Conservation (phyloP, 2,113 vertebrate genomes). For the Todiramphus saurophagus region DNA sequence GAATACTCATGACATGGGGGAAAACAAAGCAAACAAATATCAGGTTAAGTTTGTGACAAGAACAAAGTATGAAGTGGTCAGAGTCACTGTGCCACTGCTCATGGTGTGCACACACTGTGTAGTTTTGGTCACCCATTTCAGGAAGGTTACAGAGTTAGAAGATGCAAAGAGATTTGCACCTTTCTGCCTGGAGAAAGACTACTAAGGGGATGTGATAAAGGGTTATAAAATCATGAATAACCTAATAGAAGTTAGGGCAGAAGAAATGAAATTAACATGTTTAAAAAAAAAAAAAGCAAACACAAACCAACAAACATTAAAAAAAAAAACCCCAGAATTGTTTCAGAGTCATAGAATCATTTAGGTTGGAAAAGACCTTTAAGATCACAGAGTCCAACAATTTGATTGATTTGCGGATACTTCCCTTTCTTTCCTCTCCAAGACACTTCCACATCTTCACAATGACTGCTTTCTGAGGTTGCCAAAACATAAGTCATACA, state of each 20-base stretch:
- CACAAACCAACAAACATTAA: neutral
- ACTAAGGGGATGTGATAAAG: neutral
- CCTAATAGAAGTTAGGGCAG: neutral
- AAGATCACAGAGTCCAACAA: neutral
- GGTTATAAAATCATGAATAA: neutral
- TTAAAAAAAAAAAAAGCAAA: neutral
- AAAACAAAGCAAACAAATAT: neutral
- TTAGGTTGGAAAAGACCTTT: neutral
- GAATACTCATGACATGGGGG: neutral
- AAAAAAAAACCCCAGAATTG: neutral
- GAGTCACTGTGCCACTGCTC: neutral
- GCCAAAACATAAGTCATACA: slow-evolving; percentile 19
- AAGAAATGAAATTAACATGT: neutral
- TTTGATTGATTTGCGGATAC: neutral
- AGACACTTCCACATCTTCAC: neutral
- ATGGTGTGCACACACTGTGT: neutral
- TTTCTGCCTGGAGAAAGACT: neutral
- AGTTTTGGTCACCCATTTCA: neutral
- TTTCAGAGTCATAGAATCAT: neutral
- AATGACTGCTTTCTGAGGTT: neutral
- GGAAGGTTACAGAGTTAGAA: neutral
- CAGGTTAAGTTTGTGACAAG: neutral
- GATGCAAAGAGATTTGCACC: neutral
- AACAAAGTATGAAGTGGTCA: neutral
- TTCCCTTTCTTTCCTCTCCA: neutral